phyloP scores from a whole-genome alignment of 2,113 vertebrate genomes.

The Ceyx cyanopectus region DNA sequence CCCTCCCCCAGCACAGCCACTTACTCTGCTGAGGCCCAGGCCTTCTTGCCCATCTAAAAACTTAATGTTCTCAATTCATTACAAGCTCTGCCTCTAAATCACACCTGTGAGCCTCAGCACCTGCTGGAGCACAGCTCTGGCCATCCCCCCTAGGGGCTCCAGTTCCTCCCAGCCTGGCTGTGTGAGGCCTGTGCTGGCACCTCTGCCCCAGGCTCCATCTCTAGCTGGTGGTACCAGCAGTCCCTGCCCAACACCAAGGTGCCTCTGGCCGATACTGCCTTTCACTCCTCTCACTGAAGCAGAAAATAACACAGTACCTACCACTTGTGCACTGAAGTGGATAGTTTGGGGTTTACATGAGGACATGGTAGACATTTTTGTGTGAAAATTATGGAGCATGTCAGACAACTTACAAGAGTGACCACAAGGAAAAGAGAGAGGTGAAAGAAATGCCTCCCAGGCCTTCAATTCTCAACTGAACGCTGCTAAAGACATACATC shows the following conservation, averaged over 20 bases:
- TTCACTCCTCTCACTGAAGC: neutral
- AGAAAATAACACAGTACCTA: neutral
- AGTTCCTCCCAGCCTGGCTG: neutral
- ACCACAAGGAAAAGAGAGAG: rapidly evolving
- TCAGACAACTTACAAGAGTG: neutral
- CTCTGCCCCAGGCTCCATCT: neutral
- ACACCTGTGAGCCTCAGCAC: neutral
- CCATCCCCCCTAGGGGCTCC: neutral
- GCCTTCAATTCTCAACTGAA: neutral
- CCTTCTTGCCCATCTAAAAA: neutral
- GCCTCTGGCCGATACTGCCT: neutral
- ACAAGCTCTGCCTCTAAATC: neutral
- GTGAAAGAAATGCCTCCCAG: rapidly evolving
- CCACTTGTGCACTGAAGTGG: rapidly evolving
- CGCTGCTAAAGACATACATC: neutral
- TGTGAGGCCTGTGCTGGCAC: neutral
- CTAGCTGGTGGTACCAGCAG: neutral
- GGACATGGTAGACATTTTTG: neutral
- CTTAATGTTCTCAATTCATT: neutral
- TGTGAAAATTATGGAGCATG: neutral
- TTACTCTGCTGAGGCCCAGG: rapidly evolving
- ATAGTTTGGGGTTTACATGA: neutral
- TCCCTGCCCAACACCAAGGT: neutral
- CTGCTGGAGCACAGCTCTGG: too few species aligned
- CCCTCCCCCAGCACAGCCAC: neutral